Conservation (phyloP, 2,113 vertebrate genomes). For the Catharus fuscescens region DNA sequence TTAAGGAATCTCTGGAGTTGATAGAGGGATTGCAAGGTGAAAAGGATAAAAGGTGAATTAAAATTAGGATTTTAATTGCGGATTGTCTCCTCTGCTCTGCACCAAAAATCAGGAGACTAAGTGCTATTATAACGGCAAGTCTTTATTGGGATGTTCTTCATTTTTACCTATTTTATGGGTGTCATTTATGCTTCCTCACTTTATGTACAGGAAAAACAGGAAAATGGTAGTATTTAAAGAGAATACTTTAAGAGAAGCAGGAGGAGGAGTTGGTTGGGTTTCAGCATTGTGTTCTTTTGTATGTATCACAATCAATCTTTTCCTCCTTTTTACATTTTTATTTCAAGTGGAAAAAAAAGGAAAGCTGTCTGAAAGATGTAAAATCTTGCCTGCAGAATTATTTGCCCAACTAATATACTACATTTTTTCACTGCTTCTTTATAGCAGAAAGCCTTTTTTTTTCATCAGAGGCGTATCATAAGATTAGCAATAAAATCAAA, state of each 20-base stretch:
- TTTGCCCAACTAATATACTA: not conserved
- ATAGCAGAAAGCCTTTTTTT: not conserved
- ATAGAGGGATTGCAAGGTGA: not conserved
- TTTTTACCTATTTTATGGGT: not conserved
- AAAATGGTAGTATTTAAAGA: not conserved
- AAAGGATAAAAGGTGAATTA: not conserved
- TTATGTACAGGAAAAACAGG: not conserved
- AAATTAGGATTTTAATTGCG: slow-evolving; percentile 2
- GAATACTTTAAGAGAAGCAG: not conserved
- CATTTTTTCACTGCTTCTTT: not conserved
- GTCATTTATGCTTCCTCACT: not conserved
- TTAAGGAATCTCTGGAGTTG: not conserved
- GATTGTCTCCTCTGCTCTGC: not conserved
- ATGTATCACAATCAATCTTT: not conserved
- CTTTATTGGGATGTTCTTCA: not conserved
- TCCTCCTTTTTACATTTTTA: not conserved
- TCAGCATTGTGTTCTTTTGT: slow-evolving; percentile 7
- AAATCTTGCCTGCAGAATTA: slow-evolving; percentile 19
- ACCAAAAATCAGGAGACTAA: not conserved
- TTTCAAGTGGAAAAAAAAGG: not conserved
- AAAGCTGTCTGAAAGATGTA: not conserved
- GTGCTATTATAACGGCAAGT: not conserved
- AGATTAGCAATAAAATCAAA: slow-evolving; percentile 45
- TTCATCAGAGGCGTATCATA: slow-evolving; percentile 6
- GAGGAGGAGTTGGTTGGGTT: not conserved